Conservation (phyloP, 2,888 invertebrate genomes). For the Agelastica alni region DNA sequence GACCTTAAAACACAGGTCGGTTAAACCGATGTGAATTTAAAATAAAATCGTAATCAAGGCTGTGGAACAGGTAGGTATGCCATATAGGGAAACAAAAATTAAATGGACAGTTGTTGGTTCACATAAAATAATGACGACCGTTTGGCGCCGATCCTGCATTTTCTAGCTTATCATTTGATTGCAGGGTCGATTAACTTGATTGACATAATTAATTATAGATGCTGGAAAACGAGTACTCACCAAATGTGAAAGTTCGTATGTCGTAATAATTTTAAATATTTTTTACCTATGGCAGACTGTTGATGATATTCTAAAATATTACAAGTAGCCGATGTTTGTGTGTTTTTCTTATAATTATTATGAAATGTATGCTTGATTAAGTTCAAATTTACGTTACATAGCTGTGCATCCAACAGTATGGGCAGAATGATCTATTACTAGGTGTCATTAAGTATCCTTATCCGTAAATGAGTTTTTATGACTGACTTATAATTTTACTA, state of each 20-base stretch:
- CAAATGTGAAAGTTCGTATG: conserved; percentile 1
- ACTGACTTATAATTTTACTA: too few relatives aligned
- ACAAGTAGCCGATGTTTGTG: too few relatives aligned
- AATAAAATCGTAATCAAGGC: conserved; percentile 32
- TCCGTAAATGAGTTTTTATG: too few relatives aligned
- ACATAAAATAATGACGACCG: conserved; percentile 5
- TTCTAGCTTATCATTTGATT: conserved; percentile 13
- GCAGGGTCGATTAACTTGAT: conserved; percentile 16
- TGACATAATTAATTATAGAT: conserved; percentile 14
- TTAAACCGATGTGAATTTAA: conserved; percentile 18
- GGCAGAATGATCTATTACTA: too few relatives aligned
- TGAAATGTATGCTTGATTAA: too few relatives aligned
- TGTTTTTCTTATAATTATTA: too few relatives aligned
- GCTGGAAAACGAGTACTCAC: neutral
- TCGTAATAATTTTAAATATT: conserved; percentile 1
- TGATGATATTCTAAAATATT: too few relatives aligned
- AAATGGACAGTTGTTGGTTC: neutral
- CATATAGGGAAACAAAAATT: conserved; percentile 39
- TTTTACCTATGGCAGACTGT: too few relatives aligned
- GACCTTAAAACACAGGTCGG: conserved; percentile 14
- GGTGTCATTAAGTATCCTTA: too few relatives aligned
- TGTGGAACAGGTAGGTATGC: conserved; percentile 35
- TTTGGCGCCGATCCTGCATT: conserved; percentile 17
- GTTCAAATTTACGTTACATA: too few relatives aligned
- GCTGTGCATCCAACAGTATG: too few relatives aligned